Evolutionary conservation across 2,113 vertebrate genomes (phyloP).

Genomic region (Centrocercus urophasianus): DNA sequence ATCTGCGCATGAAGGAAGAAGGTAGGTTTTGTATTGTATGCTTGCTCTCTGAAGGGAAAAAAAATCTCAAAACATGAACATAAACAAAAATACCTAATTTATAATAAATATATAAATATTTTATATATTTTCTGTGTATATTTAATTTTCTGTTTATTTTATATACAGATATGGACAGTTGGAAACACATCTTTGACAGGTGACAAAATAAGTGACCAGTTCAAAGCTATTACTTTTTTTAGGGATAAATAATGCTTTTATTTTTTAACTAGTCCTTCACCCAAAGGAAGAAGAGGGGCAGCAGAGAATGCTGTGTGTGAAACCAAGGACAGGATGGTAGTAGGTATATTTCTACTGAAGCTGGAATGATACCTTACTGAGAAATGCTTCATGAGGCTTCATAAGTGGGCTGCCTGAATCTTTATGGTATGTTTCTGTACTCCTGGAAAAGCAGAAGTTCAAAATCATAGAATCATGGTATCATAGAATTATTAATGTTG

Average conservation of each 20-base stretch:
- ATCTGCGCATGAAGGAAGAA: background rate
- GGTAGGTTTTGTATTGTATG: fast-evolving
- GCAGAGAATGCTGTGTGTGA: background rate
- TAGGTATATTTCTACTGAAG: background rate
- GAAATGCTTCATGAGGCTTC: background rate
- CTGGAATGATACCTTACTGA: background rate
- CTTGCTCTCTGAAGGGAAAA: background rate
- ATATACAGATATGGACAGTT: background rate
- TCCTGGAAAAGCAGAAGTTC: background rate
- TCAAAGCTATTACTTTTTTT: background rate
- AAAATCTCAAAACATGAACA: background rate
- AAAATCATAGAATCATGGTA: background rate
- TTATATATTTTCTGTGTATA: too few species aligned
- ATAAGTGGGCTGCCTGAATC: fast-evolving
- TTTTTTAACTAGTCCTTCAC: background rate
- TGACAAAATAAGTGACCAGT: background rate
- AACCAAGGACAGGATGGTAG: fast-evolving
- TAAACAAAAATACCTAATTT: background rate
- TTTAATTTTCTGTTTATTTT: background rate
- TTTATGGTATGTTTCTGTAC: background rate
- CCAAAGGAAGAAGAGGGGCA: fast-evolving
- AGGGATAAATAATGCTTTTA: fast-evolving
- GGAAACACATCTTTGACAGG: background rate
- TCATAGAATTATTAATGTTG: too few species aligned
- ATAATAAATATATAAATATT: too few species aligned